phyloP scores from a whole-genome alignment of 2,797 vertebrate species.

The Neoniphon sammara region DNA sequence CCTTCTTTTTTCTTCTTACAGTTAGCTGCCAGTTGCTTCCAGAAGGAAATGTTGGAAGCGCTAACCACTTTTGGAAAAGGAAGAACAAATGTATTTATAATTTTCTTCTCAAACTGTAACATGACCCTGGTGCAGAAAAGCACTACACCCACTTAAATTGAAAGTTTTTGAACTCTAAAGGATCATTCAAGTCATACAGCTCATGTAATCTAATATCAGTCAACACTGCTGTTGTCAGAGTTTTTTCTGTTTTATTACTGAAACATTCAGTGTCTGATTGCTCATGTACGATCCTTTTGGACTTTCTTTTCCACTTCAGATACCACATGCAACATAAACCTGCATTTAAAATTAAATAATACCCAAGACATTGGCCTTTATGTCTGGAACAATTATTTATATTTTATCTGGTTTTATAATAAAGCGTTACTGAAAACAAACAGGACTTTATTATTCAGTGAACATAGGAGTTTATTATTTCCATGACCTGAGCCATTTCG shows the following conservation, averaged over 20 bases:
- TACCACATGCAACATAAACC: background rate
- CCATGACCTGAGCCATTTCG: too few species aligned
- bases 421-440: constrained; percentile 13
- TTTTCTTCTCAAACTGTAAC: background rate
- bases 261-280: background rate
- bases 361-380: background rate
- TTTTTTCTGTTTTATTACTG: background rate
- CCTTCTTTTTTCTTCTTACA: background rate
- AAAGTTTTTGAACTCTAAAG: background rate
- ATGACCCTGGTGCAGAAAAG: background rate
- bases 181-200: background rate
- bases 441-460: background rate
- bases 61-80: background rate
- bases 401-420: constrained; percentile 11
- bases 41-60: background rate
- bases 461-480: background rate
- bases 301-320: too few species aligned
- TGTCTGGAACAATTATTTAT: background rate
- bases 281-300: too few species aligned
- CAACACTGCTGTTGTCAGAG: background rate
- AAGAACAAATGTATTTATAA: background rate
- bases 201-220: background rate
- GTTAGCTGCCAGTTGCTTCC: background rate
- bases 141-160: background rate
- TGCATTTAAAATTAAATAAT: background rate